These are phyloP conservation scores for Muscina levida DNA, from an alignment of 2,888 invertebrate genomes.

Conservation along the genomic window DNA sequence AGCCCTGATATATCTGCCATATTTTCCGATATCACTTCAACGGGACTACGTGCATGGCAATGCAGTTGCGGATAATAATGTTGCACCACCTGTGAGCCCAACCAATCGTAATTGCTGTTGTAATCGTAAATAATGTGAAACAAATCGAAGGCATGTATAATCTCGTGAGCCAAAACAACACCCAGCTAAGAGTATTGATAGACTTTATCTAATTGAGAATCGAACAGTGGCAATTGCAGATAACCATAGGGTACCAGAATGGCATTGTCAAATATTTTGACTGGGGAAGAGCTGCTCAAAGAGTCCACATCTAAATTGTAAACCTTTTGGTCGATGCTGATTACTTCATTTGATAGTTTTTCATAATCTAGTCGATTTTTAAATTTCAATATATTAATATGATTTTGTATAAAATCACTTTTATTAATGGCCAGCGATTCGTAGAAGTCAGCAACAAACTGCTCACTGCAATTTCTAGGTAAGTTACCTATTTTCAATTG, in stretches of 20 bases:
- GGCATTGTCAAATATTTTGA: conserved; percentile 73
- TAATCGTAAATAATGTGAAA: conserved; percentile 73
- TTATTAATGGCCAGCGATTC: conserved; percentile 58
- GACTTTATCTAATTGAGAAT: conserved; percentile 65
- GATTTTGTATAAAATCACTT: conserved; percentile 70
- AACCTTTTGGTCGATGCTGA: conserved; percentile 56
- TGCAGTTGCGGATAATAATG: conserved; percentile 70
- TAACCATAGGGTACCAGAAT: conserved; percentile 73
- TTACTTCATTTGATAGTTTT: conserved; percentile 64
- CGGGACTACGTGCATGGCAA: conserved; percentile 66
- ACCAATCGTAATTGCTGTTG: conserved; percentile 69
- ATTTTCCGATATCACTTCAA: conserved; percentile 70
- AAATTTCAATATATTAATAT: conserved; percentile 70
- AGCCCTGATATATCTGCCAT: conserved; percentile 73
- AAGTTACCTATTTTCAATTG: conserved; percentile 73
- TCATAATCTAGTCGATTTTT: conserved; percentile 62
- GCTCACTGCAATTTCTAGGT: conserved; percentile 60
- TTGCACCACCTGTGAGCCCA: conserved; percentile 69
- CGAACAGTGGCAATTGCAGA: conserved; percentile 71
- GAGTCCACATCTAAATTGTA: conserved; percentile 69
- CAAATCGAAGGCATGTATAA: conserved; percentile 73
- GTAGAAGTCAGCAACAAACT: conserved; percentile 68
- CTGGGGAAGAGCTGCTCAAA: conserved; percentile 72
- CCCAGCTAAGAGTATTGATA: conserved; percentile 72
- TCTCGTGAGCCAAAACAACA: conserved; percentile 74